Evolutionary conservation across 2,113 vertebrate species (phyloP).

Genomic region (Takifugu bimaculatus): DNA sequence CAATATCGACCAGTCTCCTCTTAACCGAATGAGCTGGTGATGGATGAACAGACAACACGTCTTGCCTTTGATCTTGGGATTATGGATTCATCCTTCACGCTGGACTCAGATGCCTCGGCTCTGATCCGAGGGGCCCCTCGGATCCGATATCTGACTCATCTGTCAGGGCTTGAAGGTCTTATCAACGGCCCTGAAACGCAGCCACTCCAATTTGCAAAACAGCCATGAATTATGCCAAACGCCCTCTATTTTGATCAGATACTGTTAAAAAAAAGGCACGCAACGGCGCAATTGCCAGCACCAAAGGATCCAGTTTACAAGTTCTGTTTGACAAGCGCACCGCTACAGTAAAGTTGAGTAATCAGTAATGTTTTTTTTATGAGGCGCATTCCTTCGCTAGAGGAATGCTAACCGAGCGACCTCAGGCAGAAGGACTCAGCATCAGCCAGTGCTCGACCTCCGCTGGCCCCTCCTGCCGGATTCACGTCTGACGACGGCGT

Average conservation of each 20-base stretch:
- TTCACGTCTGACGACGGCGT: too few relatives aligned
- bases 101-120: slow-evolving; percentile 37
- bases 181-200: slow-evolving; percentile 13
- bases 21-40: background rate
- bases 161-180: slow-evolving; percentile 49
- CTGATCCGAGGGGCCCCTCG: slow-evolving; percentile 39
- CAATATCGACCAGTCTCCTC: background rate
- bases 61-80: slow-evolving; percentile 67
- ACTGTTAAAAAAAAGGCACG: too few relatives aligned
- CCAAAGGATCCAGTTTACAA: slow-evolving; percentile 36
- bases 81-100: slow-evolving; percentile 54
- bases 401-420: slow-evolving; percentile 27
- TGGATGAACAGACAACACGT: slow-evolving; percentile 19
- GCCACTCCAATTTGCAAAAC: slow-evolving; percentile 12
- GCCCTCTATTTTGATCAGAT: background rate
- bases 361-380: slow-evolving; percentile 34
- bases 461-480: slow-evolving; percentile 12
- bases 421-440: background rate
- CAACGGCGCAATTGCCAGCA: background rate
- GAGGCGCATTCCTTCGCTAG: slow-evolving; percentile 21
- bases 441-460: slow-evolving; percentile 1
- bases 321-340: slow-evolving; percentile 19
- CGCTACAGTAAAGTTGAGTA: slow-evolving; percentile 16
- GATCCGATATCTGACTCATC: slow-evolving; percentile 36
- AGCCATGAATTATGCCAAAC: background rate